A percentile compares a stretch with the other conserved stretches of the same genome.
Evolutionary conservation across 2,888 invertebrate species (phyloP).

Genomic region (Chironomus tentans): DNA sequence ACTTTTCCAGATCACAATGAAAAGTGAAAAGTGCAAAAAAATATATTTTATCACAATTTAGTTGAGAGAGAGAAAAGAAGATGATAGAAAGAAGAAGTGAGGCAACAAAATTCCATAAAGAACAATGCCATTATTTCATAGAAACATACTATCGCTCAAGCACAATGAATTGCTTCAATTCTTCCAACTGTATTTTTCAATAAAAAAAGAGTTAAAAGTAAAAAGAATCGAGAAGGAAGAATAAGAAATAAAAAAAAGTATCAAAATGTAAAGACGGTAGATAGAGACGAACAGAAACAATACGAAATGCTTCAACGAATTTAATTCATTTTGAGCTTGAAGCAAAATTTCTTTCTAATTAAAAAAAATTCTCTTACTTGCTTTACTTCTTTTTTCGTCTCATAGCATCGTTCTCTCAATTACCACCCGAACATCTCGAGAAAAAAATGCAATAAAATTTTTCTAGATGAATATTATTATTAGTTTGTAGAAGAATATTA

Average conservation of each 20-base stretch:
- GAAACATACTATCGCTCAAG: background rate
- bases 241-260: background rate
- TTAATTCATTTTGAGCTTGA: slow-evolving; percentile 12
- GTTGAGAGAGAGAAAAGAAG: background rate
- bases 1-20: too few relatives aligned
- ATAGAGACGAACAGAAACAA: background rate
- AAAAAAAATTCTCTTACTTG: background rate
- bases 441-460: too few relatives aligned
- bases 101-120: background rate
- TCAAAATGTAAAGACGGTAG: background rate
- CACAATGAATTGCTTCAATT: background rate
- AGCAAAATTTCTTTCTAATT: slow-evolving; percentile 13
- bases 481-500: too few relatives aligned
- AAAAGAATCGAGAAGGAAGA: background rate
- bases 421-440: too few relatives aligned
- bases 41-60: background rate
- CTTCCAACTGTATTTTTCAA: background rate
- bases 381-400: background rate
- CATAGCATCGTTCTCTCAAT: background rate
- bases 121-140: background rate
- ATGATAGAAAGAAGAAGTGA: background rate
- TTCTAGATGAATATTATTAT: too few relatives aligned
- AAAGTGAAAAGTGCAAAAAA: too few relatives aligned
- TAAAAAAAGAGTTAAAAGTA: too few relatives aligned
- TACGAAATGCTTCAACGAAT: slow-evolving; percentile 16